Percentiles rank a stretch among this genome's conserved stretches.
phyloP scores from a whole-genome alignment of 2,797 vertebrate genomes.

The Siniperca undulata region DNA sequence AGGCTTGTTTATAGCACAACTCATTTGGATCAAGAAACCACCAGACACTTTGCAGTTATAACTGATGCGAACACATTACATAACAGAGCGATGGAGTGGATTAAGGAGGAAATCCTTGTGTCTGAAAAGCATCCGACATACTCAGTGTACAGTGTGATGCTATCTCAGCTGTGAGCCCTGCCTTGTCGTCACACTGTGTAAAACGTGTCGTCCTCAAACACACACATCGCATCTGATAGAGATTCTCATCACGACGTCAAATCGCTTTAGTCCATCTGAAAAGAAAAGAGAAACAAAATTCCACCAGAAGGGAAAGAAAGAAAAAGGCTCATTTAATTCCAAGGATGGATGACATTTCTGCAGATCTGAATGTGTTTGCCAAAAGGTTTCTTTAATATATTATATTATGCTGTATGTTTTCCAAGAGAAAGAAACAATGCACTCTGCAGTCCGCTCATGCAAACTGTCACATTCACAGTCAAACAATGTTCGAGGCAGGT shows the following conservation, averaged over 20 bases:
- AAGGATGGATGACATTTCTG: not conserved
- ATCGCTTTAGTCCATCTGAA: conserved; percentile 23
- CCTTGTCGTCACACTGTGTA: conserved; percentile 40
- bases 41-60: conserved; percentile 31
- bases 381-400: not conserved
- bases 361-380: not conserved
- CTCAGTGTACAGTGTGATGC: conserved; percentile 37
- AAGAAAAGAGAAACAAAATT: not conserved
- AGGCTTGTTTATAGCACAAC: conserved; percentile 59
- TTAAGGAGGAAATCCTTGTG: conserved; percentile 46
- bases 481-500: not conserved
- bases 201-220: conserved; percentile 39
- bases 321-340: not conserved
- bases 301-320: not conserved
- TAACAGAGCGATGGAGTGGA: conserved; percentile 48
- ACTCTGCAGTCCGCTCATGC: too few species aligned
- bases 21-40: conserved; percentile 56
- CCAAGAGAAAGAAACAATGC: not conserved
- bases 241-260: conserved; percentile 32
- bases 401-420: too few species aligned
- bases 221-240: conserved; percentile 18
- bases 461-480: too few species aligned
- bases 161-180: conserved; percentile 34
- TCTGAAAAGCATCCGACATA: conserved; percentile 50
- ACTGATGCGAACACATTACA: conserved; percentile 37